Conservation (phyloP, 2,888 invertebrate species). For the Synanthedon vespiformis region DNA sequence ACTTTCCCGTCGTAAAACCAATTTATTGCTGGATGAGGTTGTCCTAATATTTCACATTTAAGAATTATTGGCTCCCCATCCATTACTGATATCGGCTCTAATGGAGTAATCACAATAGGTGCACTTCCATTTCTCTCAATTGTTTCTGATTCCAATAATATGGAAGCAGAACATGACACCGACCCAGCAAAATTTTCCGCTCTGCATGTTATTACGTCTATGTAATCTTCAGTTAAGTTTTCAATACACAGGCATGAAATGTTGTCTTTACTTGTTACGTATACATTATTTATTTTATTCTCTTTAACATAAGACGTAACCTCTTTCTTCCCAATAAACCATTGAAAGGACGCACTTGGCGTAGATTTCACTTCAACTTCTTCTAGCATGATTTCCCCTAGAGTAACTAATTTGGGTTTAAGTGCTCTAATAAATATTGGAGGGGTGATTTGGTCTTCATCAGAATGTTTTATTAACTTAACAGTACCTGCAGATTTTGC, state of each 20-base stretch:
- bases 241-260: constrained; percentile 83
- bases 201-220: constrained; percentile 85
- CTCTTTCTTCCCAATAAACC: constrained; percentile 83
- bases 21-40: constrained; percentile 82
- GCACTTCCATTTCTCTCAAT: constrained; percentile 49
- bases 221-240: constrained; percentile 75
- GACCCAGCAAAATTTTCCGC: constrained; percentile 92
- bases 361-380: constrained; percentile 82
- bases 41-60: constrained; percentile 79
- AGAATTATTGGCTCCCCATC: constrained; percentile 88
- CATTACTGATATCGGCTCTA: constrained; percentile 83
- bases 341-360: constrained; percentile 87
- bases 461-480: constrained; percentile 75
- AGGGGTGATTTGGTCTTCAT: constrained; percentile 73
- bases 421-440: constrained; percentile 81
- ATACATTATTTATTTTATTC: constrained; percentile 77
- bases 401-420: constrained; percentile 75
- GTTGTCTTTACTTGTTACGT: constrained; percentile 78
- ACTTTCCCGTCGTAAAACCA: constrained; percentile 83
- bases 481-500: constrained; percentile 86
- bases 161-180: constrained; percentile 84
- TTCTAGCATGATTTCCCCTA: constrained; percentile 82
- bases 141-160: constrained; percentile 71
- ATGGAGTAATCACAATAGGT: constrained; percentile 81
- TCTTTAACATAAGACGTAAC: constrained; percentile 65